A percentile compares a stretch with the other conserved stretches of the same genome.
Conservation (phyloP, 2,797 vertebrate genomes). For the Pipistrellus pipistrellus region DNA sequence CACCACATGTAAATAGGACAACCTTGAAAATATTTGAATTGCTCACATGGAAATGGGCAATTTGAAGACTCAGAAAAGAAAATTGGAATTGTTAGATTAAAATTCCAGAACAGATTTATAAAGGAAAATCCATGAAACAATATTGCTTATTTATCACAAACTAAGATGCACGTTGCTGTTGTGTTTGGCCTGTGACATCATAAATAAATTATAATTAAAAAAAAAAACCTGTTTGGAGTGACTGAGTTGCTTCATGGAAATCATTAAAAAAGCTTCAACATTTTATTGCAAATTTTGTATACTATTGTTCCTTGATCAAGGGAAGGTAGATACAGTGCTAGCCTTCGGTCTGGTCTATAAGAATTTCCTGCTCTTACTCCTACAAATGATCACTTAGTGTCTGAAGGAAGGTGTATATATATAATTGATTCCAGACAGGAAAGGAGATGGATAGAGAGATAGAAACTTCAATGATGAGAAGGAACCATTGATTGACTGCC, state of each 20-base stretch:
- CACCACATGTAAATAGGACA: background rate
- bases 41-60: background rate
- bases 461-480: no score
- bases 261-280: background rate
- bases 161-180: background rate
- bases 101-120: background rate
- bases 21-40: conserved; percentile 11
- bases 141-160: background rate
- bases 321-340: background rate
- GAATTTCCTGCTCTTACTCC: conserved; percentile 6
- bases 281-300: background rate
- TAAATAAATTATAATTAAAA: background rate
- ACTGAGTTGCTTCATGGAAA: conserved; percentile 15
- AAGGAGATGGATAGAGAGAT: no score
- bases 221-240: background rate
- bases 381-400: conserved; percentile 2
- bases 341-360: background rate
- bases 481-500: no score
- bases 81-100: background rate
- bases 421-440: no score
- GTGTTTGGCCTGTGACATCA: background rate
- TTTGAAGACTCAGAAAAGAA: conserved; percentile 2
- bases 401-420: background rate
- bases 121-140: background rate
- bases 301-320: background rate